Conservation (phyloP, 2,888 invertebrate genomes). For the Dascillus cervinus region DNA sequence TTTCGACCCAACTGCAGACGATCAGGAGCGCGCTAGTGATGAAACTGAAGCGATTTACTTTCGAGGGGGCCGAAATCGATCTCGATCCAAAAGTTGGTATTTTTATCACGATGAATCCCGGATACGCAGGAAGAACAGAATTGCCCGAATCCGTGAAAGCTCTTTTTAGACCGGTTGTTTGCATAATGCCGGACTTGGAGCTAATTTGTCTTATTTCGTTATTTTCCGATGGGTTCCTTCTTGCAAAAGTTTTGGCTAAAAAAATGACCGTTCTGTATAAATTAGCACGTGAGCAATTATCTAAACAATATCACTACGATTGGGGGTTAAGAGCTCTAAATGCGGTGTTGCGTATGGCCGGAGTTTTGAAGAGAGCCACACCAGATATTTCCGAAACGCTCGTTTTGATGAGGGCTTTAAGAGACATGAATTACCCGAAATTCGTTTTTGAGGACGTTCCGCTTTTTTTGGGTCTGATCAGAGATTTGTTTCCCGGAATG, state of each 20-base stretch:
- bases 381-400: conserved; percentile 76
- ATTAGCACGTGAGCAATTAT: conserved; percentile 78
- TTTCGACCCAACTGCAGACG: conserved; percentile 85
- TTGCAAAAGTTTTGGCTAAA: conserved; percentile 84
- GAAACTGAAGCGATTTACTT: conserved; percentile 64
- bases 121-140: conserved; percentile 86
- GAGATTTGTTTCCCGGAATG: conserved; percentile 84
- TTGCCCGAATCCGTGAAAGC: conserved; percentile 90
- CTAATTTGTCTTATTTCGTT: conserved; percentile 88
- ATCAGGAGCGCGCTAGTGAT: conserved; percentile 76
- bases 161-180: conserved; percentile 84
- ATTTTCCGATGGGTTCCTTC: conserved; percentile 86
- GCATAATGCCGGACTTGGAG: conserved; percentile 85
- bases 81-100: conserved; percentile 83
- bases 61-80: conserved; percentile 59
- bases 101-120: conserved; percentile 94
- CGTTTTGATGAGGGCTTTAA: conserved; percentile 82
- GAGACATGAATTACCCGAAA: conserved; percentile 91
- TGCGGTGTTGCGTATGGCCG: conserved; percentile 86
- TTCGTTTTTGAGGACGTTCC: conserved; percentile 89
- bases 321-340: conserved; percentile 90
- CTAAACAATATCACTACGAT: conserved; percentile 90
- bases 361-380: conserved; percentile 72
- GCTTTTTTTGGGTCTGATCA: conserved; percentile 78
- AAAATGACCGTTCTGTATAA: conserved; percentile 91